Evolutionary conservation across 2,888 invertebrate genomes (phyloP).

Genomic region (Mythimna impura): DNA sequence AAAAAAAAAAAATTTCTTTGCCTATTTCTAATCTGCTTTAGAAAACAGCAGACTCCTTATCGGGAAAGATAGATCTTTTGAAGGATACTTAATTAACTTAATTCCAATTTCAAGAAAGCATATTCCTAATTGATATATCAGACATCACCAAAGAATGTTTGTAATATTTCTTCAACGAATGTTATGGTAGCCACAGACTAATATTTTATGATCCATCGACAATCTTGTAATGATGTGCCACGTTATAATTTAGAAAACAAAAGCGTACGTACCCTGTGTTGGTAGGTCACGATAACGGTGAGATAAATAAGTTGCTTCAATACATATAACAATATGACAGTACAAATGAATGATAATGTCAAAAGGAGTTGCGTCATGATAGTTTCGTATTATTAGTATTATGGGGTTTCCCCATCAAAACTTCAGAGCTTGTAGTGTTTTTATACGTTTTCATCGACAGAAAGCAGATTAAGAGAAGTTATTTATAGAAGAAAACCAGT

Average conservation of each 20-base stretch:
- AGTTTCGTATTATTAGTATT: conserved; percentile 29
- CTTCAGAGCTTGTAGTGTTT: conserved; percentile 26
- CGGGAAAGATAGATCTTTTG: neutral
- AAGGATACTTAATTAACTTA: no score
- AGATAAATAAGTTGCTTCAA: conserved; percentile 22
- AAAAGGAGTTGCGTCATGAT: conserved; percentile 25
- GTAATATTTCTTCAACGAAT: neutral
- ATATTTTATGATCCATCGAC: neutral
- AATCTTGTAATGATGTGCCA: neutral
- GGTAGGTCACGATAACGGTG: conserved; percentile 29
- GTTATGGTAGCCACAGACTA: neutral
- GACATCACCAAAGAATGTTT: no score
- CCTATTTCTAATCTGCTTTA: neutral
- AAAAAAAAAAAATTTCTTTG: neutral
- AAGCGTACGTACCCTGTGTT: neutral
- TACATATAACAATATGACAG: conserved; percentile 20
- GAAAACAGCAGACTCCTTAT: neutral
- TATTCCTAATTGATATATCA: neutral
- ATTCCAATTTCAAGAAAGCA: neutral
- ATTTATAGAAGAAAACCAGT: conserved; percentile 29
- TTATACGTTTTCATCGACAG: conserved; percentile 49
- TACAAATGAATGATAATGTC: conserved; percentile 18
- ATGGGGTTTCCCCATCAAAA: conserved; percentile 46
- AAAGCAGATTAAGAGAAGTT: conserved; percentile 31
- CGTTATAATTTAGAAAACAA: conserved; percentile 1